These are phyloP conservation scores for Drosophila persimilis DNA, from an alignment of 1,140 invertebrate genomes.

Conservation along the genomic window DNA sequence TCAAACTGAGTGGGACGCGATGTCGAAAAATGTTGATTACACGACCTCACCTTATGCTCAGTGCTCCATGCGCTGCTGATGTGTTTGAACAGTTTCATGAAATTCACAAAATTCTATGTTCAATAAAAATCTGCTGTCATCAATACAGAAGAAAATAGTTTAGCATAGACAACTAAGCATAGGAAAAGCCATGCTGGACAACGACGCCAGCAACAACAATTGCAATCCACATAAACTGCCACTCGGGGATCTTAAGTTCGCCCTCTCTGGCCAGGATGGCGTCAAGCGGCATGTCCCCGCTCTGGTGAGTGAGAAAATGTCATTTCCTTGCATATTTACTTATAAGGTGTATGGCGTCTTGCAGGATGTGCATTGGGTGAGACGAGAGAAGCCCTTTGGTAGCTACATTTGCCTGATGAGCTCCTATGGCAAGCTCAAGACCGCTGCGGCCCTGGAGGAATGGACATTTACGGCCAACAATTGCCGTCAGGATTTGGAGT, in stretches of 20 bases:
- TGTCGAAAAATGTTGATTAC: too few species aligned
- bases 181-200: constrained; percentile 41
- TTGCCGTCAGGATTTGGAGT: constrained; percentile 69
- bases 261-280: constrained; percentile 43
- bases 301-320: constrained; percentile 33
- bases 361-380: constrained; percentile 59
- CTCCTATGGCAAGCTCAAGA: constrained; percentile 52
- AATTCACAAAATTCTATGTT: too few species aligned
- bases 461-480: constrained; percentile 64
- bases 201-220: constrained; percentile 53
- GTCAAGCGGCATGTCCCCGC: constrained; percentile 49
- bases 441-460: constrained; percentile 66
- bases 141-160: not conserved
- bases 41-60: too few species aligned
- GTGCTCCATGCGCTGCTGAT: too few species aligned
- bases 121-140: not conserved
- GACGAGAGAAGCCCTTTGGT: constrained; percentile 52
- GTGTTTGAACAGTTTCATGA: too few species aligned
- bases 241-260: constrained; percentile 48
- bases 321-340: not conserved
- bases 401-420: constrained; percentile 62
- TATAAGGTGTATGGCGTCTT: not conserved
- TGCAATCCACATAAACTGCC: constrained; percentile 60
- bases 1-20: too few species aligned
- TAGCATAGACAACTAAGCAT: not conserved